Percentiles rank a stretch among this genome's conserved stretches.
phyloP scores from a whole-genome alignment of 2,888 invertebrate species.

The Anoplius nigerrimus region DNA sequence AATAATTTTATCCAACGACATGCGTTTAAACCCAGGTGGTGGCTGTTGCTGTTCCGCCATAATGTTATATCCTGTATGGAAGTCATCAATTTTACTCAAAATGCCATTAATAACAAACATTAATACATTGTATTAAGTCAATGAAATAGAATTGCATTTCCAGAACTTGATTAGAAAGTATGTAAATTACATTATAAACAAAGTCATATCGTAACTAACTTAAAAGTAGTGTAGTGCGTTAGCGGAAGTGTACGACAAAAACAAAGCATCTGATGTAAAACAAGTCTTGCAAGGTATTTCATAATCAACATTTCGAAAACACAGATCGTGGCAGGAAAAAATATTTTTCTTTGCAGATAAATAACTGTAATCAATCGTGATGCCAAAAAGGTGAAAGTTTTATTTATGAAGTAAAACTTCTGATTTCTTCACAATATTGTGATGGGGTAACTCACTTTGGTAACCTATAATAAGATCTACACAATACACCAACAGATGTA shows the following conservation, averaged over 20 bases:
- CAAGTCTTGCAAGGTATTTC: background rate
- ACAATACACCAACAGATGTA: constrained; percentile 22
- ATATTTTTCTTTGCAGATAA: background rate
- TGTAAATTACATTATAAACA: background rate
- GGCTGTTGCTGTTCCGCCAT: constrained; percentile 65
- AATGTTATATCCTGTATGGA: constrained; percentile 37
- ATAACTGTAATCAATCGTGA: background rate
- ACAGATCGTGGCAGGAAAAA: background rate
- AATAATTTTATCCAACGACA: constrained; percentile 78
- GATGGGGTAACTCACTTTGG: constrained; percentile 13
- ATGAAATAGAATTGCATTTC: background rate
- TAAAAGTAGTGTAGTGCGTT: too few relatives aligned
- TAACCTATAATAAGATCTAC: constrained; percentile 48
- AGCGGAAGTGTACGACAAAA: too few relatives aligned
- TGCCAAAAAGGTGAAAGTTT: background rate
- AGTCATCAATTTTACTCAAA: constrained; percentile 1
- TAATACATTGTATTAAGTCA: too few relatives aligned
- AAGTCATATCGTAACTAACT: background rate
- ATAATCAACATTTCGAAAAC: background rate
- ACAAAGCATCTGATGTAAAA: too few relatives aligned
- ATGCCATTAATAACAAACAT: background rate
- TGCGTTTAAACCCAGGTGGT: constrained; percentile 63
- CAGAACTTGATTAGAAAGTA: background rate
- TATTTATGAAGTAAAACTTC: background rate
- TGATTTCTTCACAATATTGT: constrained; percentile 1